phyloP scores from a whole-genome alignment of 2,888 invertebrate genomes.

The Artemia sp. region DNA sequence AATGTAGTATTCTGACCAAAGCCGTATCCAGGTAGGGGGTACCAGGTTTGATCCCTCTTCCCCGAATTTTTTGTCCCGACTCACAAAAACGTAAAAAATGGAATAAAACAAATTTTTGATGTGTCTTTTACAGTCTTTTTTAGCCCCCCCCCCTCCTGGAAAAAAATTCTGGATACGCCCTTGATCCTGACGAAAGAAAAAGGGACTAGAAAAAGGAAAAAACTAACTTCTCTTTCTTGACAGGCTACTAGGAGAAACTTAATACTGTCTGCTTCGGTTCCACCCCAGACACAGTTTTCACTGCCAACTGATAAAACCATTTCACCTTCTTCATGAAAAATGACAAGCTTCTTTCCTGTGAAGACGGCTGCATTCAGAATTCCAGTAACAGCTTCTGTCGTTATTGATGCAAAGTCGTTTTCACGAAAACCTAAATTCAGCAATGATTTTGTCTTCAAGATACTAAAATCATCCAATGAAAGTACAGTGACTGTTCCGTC shows the following conservation, averaged over 20 bases:
- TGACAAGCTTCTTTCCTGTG: background rate
- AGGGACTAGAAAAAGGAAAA: background rate
- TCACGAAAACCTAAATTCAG: background rate
- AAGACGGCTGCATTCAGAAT: background rate
- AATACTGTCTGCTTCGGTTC: background rate
- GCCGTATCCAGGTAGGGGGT: too few species aligned
- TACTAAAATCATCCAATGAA: background rate
- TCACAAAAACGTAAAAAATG: too few species aligned
- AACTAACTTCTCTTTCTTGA: background rate
- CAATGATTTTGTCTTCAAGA: background rate
- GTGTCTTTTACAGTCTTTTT: too few species aligned
- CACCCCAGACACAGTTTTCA: background rate
- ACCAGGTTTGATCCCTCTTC: too few species aligned
- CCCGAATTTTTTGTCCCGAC: too few species aligned
- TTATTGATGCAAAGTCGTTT: background rate
- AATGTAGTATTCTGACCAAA: too few species aligned
- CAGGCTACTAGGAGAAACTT: background rate
- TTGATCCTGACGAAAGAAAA: background rate
- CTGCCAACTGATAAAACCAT: conserved; percentile 2
- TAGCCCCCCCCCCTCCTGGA: too few species aligned
- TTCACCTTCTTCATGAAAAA: background rate
- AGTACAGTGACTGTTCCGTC: background rate
- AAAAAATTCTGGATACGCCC: too few species aligned
- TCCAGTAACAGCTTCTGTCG: background rate
- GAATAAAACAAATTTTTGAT: too few species aligned